These are phyloP conservation scores for Lemur catta DNA, from an alignment of 2,797 vertebrate species.

Conservation along the genomic window DNA sequence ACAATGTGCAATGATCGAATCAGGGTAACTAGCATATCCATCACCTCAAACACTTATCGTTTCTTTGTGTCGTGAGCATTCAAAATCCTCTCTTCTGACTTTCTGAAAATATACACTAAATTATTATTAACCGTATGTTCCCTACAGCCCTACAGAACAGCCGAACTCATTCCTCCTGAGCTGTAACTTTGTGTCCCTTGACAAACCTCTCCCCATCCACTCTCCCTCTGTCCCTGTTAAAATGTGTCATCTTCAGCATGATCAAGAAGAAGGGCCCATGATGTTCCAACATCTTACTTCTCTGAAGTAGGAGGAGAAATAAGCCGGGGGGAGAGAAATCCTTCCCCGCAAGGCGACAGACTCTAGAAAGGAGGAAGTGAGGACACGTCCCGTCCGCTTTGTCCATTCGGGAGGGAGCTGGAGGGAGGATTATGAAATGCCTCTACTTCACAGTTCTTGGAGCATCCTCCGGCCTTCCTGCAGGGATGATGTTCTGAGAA, in stretches of 20 bases:
- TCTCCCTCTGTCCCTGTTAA: not conserved
- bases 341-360: accelerated
- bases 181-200: not conserved
- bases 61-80: not conserved
- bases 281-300: accelerated
- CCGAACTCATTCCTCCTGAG: not conserved
- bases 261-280: accelerated
- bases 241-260: not conserved
- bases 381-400: accelerated
- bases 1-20: not conserved
- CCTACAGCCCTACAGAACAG: not conserved
- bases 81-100: not conserved
- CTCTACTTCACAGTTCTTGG: accelerated
- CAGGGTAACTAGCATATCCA: not conserved
- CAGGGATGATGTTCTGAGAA: too few species aligned
- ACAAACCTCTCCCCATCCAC: not conserved
- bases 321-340: accelerated
- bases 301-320: not conserved
- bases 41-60: not conserved
- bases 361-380: accelerated
- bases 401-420: not conserved
- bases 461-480: accelerated
- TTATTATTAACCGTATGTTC: not conserved
- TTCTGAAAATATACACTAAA: not conserved
- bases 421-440: accelerated